Base-by-base conservation (phyloP, 2,797 vertebrate species). In the Lindbergichthys nudifrons region DNA sequence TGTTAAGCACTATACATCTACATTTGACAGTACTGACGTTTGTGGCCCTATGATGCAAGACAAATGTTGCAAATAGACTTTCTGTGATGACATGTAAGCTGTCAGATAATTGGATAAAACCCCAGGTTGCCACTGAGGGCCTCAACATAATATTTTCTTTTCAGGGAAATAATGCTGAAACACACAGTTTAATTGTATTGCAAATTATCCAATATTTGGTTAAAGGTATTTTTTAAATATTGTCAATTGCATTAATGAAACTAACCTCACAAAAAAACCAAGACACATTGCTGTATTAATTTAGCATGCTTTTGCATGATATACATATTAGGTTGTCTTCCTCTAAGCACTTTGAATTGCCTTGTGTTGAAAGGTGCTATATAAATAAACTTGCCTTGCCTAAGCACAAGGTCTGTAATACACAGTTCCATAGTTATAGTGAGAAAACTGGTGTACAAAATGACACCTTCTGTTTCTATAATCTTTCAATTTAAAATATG, bases 21-120 rank as follows among this genome's bases (percentile, higher is more conserved):
- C 81, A 92, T 93, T 85, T 92, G 81, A 92, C 89, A 86, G 70
- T 46, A 70, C 75, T 88, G 82, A 92, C 56, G 2, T 92, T 88
- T 87, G 80, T 68, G 81, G 80, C 65, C 57, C 52, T 86, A 70
- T 78, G 93, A 93, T 90, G 57, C 75, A 82, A 90, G 83, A 92
- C 89, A 92, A 93, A 94, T 92, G 91, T 91, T 86, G 53, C 73
- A 89, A 92, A 93, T 80, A 85, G 90, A 89, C 88, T 82, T 85
- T 80, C 69, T 81, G 83, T 65, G 69, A 80, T 78, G 64, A 87
- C 60, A 86, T 82, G 77, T 76, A 89, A 73, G 75, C 88, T 80
- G 64, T 68, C 58, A 74, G 75, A 88, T 88, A 75, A 94, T 80
- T 85, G 81, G 79, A 92, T 92, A 89, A 91, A 85, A 83, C 65